phyloP scores from a whole-genome alignment of 2,113 vertebrate species.

The Ia io region DNA sequence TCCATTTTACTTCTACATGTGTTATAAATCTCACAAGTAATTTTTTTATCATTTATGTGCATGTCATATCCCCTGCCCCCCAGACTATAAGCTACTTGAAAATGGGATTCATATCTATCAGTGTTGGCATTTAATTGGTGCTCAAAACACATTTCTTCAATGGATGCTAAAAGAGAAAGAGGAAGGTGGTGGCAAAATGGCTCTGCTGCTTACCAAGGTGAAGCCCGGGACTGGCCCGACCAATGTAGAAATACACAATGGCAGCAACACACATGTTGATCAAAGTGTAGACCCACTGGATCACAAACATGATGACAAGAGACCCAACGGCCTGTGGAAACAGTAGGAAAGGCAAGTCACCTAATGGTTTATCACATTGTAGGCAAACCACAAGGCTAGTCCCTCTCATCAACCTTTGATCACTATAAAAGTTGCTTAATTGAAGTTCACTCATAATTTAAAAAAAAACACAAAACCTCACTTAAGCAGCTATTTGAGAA shows the following conservation, averaged over 20 bases:
- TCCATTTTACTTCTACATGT: background rate
- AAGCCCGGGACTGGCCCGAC: constrained; percentile 92
- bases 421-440: background rate
- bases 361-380: background rate
- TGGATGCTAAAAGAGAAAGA: background rate
- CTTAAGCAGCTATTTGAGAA: background rate
- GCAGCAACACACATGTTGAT: constrained; percentile 87
- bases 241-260: constrained; percentile 94
- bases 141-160: background rate
- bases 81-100: background rate
- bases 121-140: background rate
- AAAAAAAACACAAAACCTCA: background rate
- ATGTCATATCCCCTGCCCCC: background rate
- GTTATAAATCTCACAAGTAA: background rate
- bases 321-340: constrained; percentile 87
- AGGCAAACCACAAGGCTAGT: background rate
- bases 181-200: background rate
- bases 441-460: background rate
- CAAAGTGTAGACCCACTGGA: constrained; percentile 95
- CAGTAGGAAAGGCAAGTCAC: background rate
- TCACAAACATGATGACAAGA: constrained; percentile 94
- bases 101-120: background rate
- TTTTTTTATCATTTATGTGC: background rate
- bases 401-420: background rate
- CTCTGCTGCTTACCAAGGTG: constrained; percentile 85